phyloP scores from a whole-genome alignment of 2,797 vertebrate genomes.

The Tragelaphus eurycerus region DNA sequence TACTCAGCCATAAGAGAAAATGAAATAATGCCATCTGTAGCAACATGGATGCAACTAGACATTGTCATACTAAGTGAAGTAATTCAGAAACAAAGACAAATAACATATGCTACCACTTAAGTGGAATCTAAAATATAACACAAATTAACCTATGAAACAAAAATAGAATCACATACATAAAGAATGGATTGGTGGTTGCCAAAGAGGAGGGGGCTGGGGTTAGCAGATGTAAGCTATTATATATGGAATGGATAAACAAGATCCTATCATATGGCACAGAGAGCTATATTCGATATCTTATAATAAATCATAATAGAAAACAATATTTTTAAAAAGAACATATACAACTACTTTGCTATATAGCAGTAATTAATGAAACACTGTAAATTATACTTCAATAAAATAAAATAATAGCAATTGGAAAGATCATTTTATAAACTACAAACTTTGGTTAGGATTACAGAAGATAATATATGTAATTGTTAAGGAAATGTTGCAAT shows the following conservation, averaged over 20 bases:
- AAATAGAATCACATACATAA: not conserved
- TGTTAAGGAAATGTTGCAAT: not conserved
- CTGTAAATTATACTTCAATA: not conserved
- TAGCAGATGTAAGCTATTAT: not conserved
- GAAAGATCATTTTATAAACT: constrained; percentile 44
- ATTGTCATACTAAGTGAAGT: not conserved
- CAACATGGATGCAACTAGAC: not conserved
- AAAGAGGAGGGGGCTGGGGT: not conserved
- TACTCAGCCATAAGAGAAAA: not conserved
- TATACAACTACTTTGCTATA: not conserved
- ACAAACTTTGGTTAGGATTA: not conserved
- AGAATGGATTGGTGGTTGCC: not conserved
- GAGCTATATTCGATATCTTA: not conserved
- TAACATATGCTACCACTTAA: not conserved
- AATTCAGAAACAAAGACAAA: not conserved
- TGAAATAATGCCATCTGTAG: not conserved
- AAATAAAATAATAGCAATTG: not conserved
- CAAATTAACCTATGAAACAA: not conserved
- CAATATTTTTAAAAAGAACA: not conserved
- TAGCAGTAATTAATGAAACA: not conserved
- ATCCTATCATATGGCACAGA: not conserved
- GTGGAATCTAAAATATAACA: not conserved
- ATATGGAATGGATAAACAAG: not conserved
- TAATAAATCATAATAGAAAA: not conserved
- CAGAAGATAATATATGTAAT: not conserved